Conservation (phyloP, 2,797 vertebrate genomes). For the Otus scops region DNA sequence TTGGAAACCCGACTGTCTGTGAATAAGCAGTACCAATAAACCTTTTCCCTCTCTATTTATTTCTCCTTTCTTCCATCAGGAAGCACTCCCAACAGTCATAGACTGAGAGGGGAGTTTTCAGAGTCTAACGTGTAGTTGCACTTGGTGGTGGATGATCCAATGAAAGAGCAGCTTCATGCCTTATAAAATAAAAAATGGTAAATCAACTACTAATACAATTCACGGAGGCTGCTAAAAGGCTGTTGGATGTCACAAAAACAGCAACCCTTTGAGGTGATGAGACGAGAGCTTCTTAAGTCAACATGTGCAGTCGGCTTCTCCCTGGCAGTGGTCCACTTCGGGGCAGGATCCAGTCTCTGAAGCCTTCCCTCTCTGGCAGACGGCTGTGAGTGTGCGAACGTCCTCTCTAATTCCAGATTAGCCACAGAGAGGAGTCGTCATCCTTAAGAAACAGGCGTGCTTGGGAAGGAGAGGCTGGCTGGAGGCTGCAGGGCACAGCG, state of each 20-base stretch:
- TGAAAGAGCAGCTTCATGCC: background rate
- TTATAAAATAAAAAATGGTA: background rate
- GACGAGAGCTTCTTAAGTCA: background rate
- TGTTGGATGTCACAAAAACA: constrained; percentile 18
- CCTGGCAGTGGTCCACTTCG: background rate
- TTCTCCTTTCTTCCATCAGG: background rate
- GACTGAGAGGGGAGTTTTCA: background rate
- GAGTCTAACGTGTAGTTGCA: background rate
- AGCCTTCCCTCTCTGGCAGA: constrained; percentile 23
- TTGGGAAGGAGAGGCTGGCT: background rate
- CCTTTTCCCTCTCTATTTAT: background rate
- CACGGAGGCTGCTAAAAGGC: constrained; percentile 10
- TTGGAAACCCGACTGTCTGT: background rate
- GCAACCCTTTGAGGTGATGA: constrained; percentile 9
- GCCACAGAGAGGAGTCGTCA: background rate
- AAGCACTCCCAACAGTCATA: background rate
- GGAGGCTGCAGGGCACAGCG: background rate
- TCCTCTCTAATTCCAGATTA: constrained; percentile 57
- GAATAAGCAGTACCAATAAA: background rate
- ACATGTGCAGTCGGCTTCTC: background rate
- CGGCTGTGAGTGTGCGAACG: background rate
- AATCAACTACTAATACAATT: constrained; percentile 15
- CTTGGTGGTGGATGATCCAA: background rate
- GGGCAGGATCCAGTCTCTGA: constrained; percentile 21
- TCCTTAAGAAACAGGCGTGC: background rate